Conservation (phyloP, 2,113 vertebrate species). For the Meleagris gallopavo region DNA sequence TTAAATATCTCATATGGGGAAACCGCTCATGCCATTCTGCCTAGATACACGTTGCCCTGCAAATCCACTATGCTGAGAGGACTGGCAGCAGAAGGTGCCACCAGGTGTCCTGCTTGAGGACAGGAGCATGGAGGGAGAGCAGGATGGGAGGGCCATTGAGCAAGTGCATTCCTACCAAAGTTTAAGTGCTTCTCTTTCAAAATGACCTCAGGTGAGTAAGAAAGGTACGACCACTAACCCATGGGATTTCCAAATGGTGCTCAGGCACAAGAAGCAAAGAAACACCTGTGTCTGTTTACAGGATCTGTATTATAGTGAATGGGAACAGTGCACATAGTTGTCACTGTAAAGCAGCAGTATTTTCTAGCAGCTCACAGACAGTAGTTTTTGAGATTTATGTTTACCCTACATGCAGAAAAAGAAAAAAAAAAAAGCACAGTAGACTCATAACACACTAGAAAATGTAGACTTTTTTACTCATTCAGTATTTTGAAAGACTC, state of each 20-base stretch:
- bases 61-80: neutral
- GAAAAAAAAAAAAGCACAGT: neutral
- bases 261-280: neutral
- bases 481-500: neutral
- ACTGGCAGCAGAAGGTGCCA: accelerated
- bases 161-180: neutral
- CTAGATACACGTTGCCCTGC: accelerated
- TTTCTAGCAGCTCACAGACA: neutral
- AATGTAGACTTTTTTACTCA: neutral
- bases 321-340: neutral
- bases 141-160: neutral
- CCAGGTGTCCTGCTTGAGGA: neutral
- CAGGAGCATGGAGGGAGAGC: neutral
- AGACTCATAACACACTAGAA: neutral
- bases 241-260: neutral
- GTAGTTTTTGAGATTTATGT: neutral
- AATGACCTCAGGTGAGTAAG: neutral
- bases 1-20: neutral
- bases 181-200: neutral
- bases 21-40: neutral
- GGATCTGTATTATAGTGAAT: neutral
- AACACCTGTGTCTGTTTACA: neutral
- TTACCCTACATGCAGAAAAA: neutral
- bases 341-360: neutral
- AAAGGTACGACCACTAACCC: neutral